phyloP scores from a whole-genome alignment of 2,113 vertebrate species.

The Myrmecophaga tridactyla region DNA sequence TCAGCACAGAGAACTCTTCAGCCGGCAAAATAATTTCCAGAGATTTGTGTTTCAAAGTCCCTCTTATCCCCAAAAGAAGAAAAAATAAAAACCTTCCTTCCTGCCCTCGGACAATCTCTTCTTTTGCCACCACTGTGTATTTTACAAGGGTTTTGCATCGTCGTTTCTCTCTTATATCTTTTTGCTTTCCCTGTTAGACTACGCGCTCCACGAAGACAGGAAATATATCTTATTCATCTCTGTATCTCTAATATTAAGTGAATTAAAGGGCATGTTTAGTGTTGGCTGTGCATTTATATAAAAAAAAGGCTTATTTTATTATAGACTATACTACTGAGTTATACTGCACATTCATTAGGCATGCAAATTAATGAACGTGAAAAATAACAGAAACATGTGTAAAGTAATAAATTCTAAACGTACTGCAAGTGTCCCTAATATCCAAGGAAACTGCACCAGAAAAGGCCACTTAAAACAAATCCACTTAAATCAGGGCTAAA shows the following conservation, averaged over 20 bases:
- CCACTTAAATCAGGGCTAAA: not conserved
- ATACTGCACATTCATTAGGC: slow-evolving; percentile 64
- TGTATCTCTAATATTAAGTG: not conserved
- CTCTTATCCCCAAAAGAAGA: not conserved
- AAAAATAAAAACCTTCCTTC: not conserved
- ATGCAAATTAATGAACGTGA: slow-evolving; percentile 65
- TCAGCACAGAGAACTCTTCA: not conserved
- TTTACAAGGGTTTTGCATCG: not conserved
- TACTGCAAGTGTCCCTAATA: slow-evolving; percentile 19
- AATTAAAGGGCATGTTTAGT: not conserved
- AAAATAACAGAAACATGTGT: slow-evolving; percentile 72
- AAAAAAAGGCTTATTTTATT: slow-evolving; percentile 55
- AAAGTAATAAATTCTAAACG: slow-evolving; percentile 77
- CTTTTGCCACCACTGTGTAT: not conserved
- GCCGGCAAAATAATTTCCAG: not conserved
- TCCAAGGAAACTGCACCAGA: not conserved
- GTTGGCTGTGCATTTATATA: slow-evolving; percentile 44
- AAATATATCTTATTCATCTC: not conserved
- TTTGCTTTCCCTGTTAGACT: not conserved
- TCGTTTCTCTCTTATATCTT: not conserved
- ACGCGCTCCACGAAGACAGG: not conserved
- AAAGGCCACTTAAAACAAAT: not conserved
- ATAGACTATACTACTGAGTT: slow-evolving; percentile 17
- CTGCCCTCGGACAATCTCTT: not conserved
- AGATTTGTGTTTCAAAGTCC: not conserved